Conservation (phyloP, 2,113 vertebrate species). For the Semnornis frantzii region DNA sequence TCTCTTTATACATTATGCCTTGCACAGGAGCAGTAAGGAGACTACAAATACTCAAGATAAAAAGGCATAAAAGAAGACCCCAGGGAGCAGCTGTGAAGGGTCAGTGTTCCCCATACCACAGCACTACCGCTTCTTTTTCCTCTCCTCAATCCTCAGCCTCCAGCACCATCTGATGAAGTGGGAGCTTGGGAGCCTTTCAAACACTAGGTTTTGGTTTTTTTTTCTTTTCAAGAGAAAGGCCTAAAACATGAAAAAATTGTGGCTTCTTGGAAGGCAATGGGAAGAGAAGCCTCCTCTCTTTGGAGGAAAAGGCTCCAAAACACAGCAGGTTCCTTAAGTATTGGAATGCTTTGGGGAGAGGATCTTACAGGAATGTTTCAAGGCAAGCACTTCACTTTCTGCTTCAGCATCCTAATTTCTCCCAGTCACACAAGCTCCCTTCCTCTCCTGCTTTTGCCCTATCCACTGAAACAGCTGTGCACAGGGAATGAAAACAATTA, state of each 20-base stretch:
- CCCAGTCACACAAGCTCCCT: not conserved
- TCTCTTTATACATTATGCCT: not conserved
- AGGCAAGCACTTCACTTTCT: not conserved
- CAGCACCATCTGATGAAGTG: not conserved
- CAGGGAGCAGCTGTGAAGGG: not conserved
- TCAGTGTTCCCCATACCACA: rapidly evolving
- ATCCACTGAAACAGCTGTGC: not conserved
- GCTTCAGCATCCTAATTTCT: not conserved
- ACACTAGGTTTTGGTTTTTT: not conserved
- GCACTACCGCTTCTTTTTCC: not conserved
- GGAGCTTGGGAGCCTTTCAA: not conserved
- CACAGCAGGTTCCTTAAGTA: not conserved
- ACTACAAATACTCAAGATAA: not conserved
- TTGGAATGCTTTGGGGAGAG: not conserved
- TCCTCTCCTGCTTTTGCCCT: not conserved
- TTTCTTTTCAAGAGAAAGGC: not conserved
- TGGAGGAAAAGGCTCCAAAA: not conserved
- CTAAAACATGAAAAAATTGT: not conserved
- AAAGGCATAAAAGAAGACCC: not conserved
- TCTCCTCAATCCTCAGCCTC: not conserved
- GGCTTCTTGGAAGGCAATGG: not conserved
- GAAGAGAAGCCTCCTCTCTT: not conserved
- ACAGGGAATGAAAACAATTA: conserved; percentile 22
- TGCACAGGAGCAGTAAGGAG: not conserved
- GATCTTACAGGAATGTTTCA: not conserved